Conservation (phyloP, 2,888 invertebrate genomes). For the Cheilosia vulpina region DNA sequence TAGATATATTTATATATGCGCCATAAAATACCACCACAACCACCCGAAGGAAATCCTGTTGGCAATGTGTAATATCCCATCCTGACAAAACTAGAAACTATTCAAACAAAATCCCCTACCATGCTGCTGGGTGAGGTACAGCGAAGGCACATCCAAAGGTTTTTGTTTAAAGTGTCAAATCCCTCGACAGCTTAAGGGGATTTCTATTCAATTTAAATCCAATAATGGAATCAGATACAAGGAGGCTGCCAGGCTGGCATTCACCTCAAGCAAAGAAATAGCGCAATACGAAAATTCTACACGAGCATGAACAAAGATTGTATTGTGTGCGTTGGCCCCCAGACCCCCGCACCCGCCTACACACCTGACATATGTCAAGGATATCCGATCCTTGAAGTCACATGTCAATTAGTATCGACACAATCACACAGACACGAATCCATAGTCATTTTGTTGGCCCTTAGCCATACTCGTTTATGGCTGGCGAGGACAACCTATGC, state of each 20-base stretch:
- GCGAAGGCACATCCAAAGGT: constrained; percentile 44
- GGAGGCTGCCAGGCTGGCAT: neutral
- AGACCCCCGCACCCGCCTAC: neutral
- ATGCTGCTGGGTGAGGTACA: neutral
- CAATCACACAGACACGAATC: constrained; percentile 22
- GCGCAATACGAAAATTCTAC: constrained; percentile 45
- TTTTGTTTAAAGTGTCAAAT: constrained; percentile 74
- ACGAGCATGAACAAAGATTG: constrained; percentile 55
- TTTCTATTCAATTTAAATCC: constrained; percentile 73
- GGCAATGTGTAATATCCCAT: constrained; percentile 22
- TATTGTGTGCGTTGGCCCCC: constrained; percentile 24
- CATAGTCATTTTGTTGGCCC: constrained; percentile 30
- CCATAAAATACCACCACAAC: neutral
- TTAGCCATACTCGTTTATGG: constrained; percentile 12
- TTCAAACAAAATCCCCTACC: constrained; percentile 45
- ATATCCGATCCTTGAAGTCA: constrained; percentile 72
- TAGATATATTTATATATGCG: neutral
- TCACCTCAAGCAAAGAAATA: constrained; percentile 19
- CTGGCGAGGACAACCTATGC: constrained; percentile 22
- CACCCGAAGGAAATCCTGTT: constrained; percentile 26
- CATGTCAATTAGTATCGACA: constrained; percentile 72
- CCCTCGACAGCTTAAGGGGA: constrained; percentile 72
- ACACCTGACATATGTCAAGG: constrained; percentile 66
- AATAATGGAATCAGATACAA: constrained; percentile 55
- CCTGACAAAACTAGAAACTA: constrained; percentile 51